phyloP scores from a whole-genome alignment of 64 coral and sea anemone species.

The Stichodactyla mertensii region DNA sequence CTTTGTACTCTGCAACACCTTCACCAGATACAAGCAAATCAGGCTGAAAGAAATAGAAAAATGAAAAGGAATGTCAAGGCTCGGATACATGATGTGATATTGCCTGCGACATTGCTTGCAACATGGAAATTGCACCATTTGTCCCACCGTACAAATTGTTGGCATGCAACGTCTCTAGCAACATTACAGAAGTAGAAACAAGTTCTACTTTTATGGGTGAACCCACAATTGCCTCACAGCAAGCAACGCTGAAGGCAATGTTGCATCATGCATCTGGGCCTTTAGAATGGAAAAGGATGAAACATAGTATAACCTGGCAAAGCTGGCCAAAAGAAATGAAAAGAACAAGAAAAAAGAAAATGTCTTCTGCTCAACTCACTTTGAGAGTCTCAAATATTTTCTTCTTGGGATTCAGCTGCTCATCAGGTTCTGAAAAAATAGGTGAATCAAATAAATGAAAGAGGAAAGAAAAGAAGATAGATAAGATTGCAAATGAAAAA shows the following conservation, averaged over 20 bases:
- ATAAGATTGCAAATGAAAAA: background rate
- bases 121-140: no score
- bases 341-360: background rate
- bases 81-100: background rate
- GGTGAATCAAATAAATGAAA: background rate
- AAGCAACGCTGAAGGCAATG: no score
- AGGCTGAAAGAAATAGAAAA: constrained; percentile 47
- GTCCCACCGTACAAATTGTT: no score
- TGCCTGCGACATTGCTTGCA: no score
- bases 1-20: constrained; percentile 87
- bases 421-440: constrained; percentile 66
- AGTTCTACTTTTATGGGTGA: no score
- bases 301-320: no score
- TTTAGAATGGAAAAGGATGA: no score
- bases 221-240: no score
- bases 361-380: constrained; percentile 4
- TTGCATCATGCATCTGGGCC: no score
- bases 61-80: background rate
- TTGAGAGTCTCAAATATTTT: constrained; percentile 89
- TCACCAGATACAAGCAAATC: constrained; percentile 60
- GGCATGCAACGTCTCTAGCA: no score
- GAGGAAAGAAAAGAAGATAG: no score
- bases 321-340: background rate
- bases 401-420: constrained; percentile 86
- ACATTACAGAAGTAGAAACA: no score